Conservation (phyloP, 2,113 vertebrate genomes). For the Maccullochella peelii region DNA sequence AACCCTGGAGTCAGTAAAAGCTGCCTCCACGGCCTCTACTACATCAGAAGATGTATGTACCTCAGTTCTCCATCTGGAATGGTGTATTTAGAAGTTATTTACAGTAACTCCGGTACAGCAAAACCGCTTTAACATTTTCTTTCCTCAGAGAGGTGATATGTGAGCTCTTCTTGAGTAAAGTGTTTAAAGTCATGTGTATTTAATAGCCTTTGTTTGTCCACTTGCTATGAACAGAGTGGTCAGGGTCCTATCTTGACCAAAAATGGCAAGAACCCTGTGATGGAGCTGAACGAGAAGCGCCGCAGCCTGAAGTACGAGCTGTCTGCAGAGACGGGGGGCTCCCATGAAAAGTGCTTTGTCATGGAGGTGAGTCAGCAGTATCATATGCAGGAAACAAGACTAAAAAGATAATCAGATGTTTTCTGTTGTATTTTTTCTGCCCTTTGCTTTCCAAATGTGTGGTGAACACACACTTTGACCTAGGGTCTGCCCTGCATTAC, state of each 20-base stretch:
- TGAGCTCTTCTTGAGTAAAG: neutral
- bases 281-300: slow-evolving; percentile 98
- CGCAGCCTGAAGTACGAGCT: slow-evolving; percentile 96
- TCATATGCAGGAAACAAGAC: neutral
- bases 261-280: slow-evolving; percentile 97
- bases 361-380: slow-evolving; percentile 90
- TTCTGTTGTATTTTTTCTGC: neutral
- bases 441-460: neutral
- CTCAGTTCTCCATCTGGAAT: neutral
- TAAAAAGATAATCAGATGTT: neutral
- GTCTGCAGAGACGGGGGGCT: slow-evolving; percentile 92
- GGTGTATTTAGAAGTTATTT: neutral
- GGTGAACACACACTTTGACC: neutral
- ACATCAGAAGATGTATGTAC: slow-evolving; percentile 69
- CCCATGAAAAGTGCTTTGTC: slow-evolving; percentile 95
- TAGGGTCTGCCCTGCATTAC: neutral
- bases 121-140: neutral
- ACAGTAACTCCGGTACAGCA: neutral
- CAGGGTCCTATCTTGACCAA: slow-evolving; percentile 95
- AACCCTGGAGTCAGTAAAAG: slow-evolving; percentile 50
- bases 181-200: neutral
- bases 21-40: slow-evolving; percentile 41
- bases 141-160: neutral
- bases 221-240: slow-evolving; percentile 72
- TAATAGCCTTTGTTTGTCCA: slow-evolving; percentile 36